A percentile compares a stretch with the other conserved stretches of the same genome.
Conservation (phyloP, 2,797 vertebrate genomes). For the Pelochelys cantorii region DNA sequence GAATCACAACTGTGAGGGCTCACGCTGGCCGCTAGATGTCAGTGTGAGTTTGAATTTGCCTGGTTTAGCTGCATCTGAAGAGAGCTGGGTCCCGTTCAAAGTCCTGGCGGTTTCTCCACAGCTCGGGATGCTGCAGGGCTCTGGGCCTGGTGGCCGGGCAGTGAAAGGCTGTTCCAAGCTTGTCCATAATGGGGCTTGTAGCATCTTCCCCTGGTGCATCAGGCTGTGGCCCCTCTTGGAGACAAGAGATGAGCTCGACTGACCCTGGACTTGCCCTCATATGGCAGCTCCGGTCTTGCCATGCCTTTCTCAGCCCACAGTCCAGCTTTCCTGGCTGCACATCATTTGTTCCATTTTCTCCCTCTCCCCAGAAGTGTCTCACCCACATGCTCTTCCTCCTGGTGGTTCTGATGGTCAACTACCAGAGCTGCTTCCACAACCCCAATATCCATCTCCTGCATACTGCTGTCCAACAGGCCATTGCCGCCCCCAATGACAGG, state of each 20-base stretch:
- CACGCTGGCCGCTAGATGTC: constrained; percentile 13
- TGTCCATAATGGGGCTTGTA: background rate
- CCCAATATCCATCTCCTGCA: constrained; percentile 77
- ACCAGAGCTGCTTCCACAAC: constrained; percentile 80
- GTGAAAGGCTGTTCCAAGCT: background rate
- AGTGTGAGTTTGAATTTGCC: background rate
- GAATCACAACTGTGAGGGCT: background rate
- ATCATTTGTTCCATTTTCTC: background rate
- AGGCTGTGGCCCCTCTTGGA: background rate
- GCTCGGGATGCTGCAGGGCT: background rate
- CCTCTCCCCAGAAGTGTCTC: constrained; percentile 76
- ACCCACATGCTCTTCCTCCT: constrained; percentile 83
- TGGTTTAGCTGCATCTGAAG: background rate
- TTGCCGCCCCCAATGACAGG: constrained; percentile 55
- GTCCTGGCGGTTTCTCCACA: background rate
- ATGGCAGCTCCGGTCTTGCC: background rate
- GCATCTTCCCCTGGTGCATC: background rate
- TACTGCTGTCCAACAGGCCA: constrained; percentile 65
- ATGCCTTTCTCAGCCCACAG: background rate
- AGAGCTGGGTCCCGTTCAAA: background rate
- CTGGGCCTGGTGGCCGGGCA: background rate
- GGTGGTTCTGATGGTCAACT: constrained; percentile 85
- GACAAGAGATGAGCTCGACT: background rate
- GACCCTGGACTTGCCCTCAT: background rate
- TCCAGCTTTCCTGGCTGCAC: background rate